Base-by-base conservation (phyloP, 1,140 invertebrate genomes). In the Neuroterus valhalla region DNA sequence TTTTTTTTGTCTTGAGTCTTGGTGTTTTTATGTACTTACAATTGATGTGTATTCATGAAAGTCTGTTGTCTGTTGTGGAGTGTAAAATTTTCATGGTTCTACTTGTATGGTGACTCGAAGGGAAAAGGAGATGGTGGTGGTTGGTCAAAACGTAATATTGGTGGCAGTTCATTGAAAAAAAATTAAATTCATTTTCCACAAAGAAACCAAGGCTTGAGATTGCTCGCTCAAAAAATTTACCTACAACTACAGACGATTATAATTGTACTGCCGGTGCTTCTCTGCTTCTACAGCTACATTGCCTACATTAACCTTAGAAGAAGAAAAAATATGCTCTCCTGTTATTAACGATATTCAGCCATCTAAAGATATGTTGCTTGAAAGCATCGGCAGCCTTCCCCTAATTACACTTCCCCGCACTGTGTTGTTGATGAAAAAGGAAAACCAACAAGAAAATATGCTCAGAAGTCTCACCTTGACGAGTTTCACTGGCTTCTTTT, bases 401-500 rank as follows among this genome's bases (percentile, higher is more conserved):
- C 19, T 2, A 45, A 75, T 44, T 79, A 79, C 31, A 44, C 44
- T 15, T 77, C 75, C 68, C 75, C 78, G 50, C 72, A 71, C 45
- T 48, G 17, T 67, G 26, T 71, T 46, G 70, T 78, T 1, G 68
- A 4, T 0, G 78, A 78, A 43, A 78, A 72, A 19, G 78, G 78
- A 68, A 50, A 70, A 67, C 46, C 62, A 23, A 46, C n/a, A 66
- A 75, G 74, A 23, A 68, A 72, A 38, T 71, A 71, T 23, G 55
- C 70, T 72, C 70, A 76, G 23, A 69, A 50, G 38, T 76, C 75
- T 38, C 72, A 78, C 55, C 62, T 76, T 6, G 52, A 77, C 6
- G 77, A 80, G 11, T 74, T 76, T 45, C 75, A 68, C 21, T 83
- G 82, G 76, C 48, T 83, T 43, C 71, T 83, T 19, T 66, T 78